Evolutionary conservation across 1,140 invertebrate species (phyloP).

Genomic region (Lethrus apterus): DNA sequence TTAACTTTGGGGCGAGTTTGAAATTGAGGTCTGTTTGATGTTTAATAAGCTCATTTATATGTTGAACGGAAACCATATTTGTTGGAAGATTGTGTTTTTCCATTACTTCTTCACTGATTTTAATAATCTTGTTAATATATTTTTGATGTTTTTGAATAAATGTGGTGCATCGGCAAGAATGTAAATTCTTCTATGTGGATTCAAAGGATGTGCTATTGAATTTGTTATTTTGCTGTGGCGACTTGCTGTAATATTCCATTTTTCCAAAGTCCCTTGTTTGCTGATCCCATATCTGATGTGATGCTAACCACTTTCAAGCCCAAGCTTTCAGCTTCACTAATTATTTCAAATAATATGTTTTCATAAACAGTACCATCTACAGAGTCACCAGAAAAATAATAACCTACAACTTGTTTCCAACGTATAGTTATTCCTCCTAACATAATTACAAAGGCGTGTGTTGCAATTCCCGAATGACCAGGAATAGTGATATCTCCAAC

Average conservation of each 20-base stretch:
- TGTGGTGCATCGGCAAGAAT: slow-evolving; percentile 3
- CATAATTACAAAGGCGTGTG: slow-evolving; percentile 20
- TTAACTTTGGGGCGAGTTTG: slow-evolving; percentile 6
- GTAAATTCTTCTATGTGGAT: not conserved
- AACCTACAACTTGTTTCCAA: slow-evolving; percentile 21
- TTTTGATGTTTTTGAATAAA: slow-evolving; percentile 3
- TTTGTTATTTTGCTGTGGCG: not conserved
- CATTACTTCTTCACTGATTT: not conserved
- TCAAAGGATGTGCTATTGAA: not conserved
- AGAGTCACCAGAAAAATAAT: slow-evolving; percentile 18
- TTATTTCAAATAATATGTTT: slow-evolving; percentile 16
- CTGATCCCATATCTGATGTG: slow-evolving; percentile 16
- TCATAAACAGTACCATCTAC: slow-evolving; percentile 14
- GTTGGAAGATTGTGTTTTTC: not conserved
- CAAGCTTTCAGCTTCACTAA: slow-evolving; percentile 14
- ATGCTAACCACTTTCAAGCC: slow-evolving; percentile 17
- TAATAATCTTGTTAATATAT: not conserved
- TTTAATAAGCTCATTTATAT: not conserved
- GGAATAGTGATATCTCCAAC: slow-evolving; percentile 17
- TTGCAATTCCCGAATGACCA: slow-evolving; percentile 13
- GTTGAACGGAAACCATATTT: not conserved
- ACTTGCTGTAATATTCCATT: slow-evolving; percentile 5
- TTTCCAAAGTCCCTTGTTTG: slow-evolving; percentile 5
- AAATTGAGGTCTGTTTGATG: not conserved
- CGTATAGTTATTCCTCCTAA: slow-evolving; percentile 14